Conservation (phyloP, 2,113 vertebrate genomes). For the Sus scrofa region DNA sequence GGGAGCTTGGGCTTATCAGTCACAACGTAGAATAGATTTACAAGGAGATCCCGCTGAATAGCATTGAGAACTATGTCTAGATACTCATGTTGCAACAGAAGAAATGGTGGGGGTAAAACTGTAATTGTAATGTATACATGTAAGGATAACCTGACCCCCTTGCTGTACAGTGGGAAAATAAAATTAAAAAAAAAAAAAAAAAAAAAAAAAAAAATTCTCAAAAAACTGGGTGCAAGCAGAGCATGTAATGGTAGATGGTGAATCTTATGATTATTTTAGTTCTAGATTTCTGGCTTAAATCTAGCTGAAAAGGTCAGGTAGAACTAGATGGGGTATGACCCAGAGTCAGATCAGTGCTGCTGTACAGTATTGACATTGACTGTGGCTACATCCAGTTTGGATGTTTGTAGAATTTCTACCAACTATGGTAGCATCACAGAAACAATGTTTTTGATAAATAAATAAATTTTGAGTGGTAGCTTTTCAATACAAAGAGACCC, state of each 20-base stretch:
- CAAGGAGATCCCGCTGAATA: too few species aligned
- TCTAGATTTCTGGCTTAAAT: slow-evolving; percentile 33
- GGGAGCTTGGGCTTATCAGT: too few species aligned
- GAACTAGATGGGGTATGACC: background rate
- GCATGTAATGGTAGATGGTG: background rate
- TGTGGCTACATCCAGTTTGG: background rate
- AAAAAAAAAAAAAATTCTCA: background rate
- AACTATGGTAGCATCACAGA: background rate
- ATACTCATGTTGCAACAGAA: too few species aligned
- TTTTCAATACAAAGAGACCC: background rate
- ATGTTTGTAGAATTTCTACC: background rate
- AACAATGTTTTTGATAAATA: background rate
- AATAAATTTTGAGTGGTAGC: background rate
- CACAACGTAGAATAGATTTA: too few species aligned
- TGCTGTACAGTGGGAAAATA: too few species aligned
- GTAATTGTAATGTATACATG: too few species aligned
- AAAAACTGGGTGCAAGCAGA: background rate
- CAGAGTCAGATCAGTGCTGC: background rate
- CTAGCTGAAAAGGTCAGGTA: background rate
- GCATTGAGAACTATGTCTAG: too few species aligned
- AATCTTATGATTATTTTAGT: slow-evolving; percentile 17
- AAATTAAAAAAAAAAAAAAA: background rate
- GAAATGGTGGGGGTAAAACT: too few species aligned
- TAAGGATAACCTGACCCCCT: too few species aligned
- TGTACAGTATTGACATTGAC: accelerated